Conservation (phyloP, 2,113 vertebrate species). For the Sceloporus tristichus region DNA sequence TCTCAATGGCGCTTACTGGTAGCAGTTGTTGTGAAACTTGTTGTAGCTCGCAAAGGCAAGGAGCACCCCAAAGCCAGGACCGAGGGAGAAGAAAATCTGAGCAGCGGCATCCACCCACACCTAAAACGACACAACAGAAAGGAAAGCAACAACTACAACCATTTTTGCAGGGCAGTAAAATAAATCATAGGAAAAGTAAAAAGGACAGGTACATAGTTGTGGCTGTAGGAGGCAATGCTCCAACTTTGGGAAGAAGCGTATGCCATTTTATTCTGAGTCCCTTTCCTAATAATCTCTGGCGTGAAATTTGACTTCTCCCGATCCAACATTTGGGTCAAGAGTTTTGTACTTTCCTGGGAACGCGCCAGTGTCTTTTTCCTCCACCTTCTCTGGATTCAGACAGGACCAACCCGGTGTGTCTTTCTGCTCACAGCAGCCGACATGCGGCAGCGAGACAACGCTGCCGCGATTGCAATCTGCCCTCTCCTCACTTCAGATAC, state of each 20-base stretch:
- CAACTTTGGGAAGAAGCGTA: background rate
- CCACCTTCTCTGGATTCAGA: background rate
- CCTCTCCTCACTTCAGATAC: constrained; percentile 68
- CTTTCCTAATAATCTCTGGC: background rate
- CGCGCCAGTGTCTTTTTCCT: background rate
- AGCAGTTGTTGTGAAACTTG: constrained; percentile 98
- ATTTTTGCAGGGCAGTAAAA: rapidly evolving
- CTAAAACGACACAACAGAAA: constrained; percentile 71
- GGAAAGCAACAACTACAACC: constrained; percentile 20
- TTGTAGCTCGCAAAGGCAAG: constrained; percentile 98
- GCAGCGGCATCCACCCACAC: constrained; percentile 98
- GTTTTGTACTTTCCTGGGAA: no score
- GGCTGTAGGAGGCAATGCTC: background rate
- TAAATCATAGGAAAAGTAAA: background rate
- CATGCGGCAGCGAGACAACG: constrained; percentile 24
- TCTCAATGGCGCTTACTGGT: constrained; percentile 86
- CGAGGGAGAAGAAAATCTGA: constrained; percentile 98
- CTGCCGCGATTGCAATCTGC: constrained; percentile 69
- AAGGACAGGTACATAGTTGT: background rate
- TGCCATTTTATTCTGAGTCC: background rate
- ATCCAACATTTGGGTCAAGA: background rate
- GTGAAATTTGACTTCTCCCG: background rate
- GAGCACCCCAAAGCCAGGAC: constrained; percentile 96
- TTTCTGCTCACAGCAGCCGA: background rate
- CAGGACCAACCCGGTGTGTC: background rate